Evolutionary conservation across 2,888 invertebrate species (phyloP), one percentile per base, ranked within the genome.

Genomic region (Metacarcinus magister): DNA sequence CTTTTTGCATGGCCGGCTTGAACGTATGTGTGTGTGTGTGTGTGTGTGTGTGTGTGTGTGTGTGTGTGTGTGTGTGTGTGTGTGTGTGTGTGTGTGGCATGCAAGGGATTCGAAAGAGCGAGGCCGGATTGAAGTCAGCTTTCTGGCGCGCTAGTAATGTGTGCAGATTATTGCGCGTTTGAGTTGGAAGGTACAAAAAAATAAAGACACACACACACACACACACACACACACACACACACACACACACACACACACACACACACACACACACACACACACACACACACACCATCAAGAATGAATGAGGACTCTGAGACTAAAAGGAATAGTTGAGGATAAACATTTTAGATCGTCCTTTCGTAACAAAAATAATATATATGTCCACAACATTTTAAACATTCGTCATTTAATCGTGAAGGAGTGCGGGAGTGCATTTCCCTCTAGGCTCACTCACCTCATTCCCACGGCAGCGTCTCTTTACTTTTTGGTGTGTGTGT

Each of bases 41-140:
- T 93, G 44, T 93, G 67, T 87, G 43, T 94, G 82, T 87, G 82
- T 94, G 93, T 60, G 60, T 60, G 48, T 54, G 48, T 93, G 48
- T 54, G 39, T 60, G 60, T 54, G 60, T 93, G 93, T 93, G 82
- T 82, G 82, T 82, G 82, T 82, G 82, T 82, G 82, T 82, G 48
- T 54, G 54, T 93, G 93, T 93, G 93, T 93, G 28, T 93, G 60
- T 67, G 93, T 39, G 5, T 54, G 67, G 44, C 32, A 32, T 32
- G 82, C 82, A 28, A 32, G 82, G 82, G 82, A 82, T 82, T 82
- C 32, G 82, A 28, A 82, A 7, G 32, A 8, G 82, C 0, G 82
- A 8, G 7, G 28, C 28, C 82, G 82, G 82, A 28, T 28, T 82
- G 82, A 13, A 32, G 7, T 13, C 7, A 32, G 82, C 28, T 82